Conservation (phyloP, 1,140 invertebrate genomes). For the Magallana angulata region DNA sequence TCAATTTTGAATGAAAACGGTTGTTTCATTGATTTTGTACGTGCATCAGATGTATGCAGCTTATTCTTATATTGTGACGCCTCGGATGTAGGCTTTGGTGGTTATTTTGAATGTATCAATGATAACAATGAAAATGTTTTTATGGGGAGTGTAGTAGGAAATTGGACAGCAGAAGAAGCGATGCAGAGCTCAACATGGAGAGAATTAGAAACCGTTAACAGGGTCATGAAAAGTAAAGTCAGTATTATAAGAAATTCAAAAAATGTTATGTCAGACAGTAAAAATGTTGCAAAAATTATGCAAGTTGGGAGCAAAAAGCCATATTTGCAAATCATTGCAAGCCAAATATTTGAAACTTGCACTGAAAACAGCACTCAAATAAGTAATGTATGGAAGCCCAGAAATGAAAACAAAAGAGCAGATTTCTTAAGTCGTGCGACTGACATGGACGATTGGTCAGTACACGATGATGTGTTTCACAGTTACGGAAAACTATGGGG, state of each 20-base stretch:
- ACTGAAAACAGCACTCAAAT: too few species aligned
- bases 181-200: conserved; percentile 45
- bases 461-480: conserved; percentile 28
- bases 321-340: too few species aligned
- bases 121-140: neutral
- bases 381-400: conserved; percentile 37
- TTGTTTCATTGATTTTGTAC: too few species aligned
- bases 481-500: neutral
- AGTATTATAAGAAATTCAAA: neutral
- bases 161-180: too few species aligned
- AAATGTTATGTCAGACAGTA: conserved; percentile 42
- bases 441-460: conserved; percentile 48
- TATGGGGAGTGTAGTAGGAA: neutral
- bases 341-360: too few species aligned
- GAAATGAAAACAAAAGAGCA: conserved; percentile 11
- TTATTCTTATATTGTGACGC: neutral
- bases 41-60: too few species aligned
- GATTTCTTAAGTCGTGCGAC: conserved; percentile 37
- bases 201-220: conserved; percentile 36
- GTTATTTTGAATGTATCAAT: conserved; percentile 19
- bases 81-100: conserved; percentile 41
- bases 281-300: conserved; percentile 50
- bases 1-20: too few species aligned
- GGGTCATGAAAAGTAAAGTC: conserved; percentile 24
- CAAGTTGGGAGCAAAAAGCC: conserved; percentile 42